Percentiles rank a stretch among this genome's conserved stretches.
Evolutionary conservation across 2,888 invertebrate genomes (phyloP).

Genomic region (Eulithis testata): DNA sequence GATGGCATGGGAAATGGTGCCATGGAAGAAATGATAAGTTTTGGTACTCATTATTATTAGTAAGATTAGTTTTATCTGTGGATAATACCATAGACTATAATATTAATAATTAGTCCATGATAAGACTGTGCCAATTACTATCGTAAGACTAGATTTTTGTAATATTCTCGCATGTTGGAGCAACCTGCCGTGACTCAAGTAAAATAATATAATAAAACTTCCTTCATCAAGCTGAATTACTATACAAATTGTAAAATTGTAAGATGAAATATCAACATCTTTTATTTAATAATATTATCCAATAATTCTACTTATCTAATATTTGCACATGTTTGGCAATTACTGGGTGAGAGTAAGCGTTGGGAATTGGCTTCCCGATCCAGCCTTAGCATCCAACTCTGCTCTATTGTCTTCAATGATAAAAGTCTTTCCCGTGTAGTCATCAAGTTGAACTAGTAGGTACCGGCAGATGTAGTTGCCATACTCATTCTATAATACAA

Average conservation of each 20-base stretch:
- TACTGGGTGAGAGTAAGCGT: conserved; percentile 64
- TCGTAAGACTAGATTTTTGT: not conserved
- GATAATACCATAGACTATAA: too few relatives aligned
- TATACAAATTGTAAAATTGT: conserved; percentile 20
- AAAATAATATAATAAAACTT: too few relatives aligned
- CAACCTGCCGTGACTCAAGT: not conserved
- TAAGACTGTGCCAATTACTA: too few relatives aligned
- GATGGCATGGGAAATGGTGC: conserved; percentile 88
- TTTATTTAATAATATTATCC: conserved; percentile 48
- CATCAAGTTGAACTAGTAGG: conserved; percentile 92
- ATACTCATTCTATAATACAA: conserved; percentile 86
- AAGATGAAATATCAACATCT: conserved; percentile 32
- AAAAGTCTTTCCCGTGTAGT: conserved; percentile 89
- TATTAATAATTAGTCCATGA: too few relatives aligned
- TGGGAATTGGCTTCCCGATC: conserved; percentile 57
- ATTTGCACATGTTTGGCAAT: conserved; percentile 37
- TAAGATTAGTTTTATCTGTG: conserved; percentile 3
- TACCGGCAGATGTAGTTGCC: conserved; percentile 93
- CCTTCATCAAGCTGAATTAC: not conserved
- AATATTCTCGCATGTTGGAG: not conserved
- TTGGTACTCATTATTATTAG: conserved; percentile 21
- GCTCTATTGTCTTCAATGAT: conserved; percentile 91
- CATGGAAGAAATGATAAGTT: conserved; percentile 79
- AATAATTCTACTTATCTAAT: conserved; percentile 52
- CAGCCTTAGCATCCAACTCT: conserved; percentile 61